phyloP scores from a whole-genome alignment of 2,113 vertebrate species.

The Crocuta crocuta region DNA sequence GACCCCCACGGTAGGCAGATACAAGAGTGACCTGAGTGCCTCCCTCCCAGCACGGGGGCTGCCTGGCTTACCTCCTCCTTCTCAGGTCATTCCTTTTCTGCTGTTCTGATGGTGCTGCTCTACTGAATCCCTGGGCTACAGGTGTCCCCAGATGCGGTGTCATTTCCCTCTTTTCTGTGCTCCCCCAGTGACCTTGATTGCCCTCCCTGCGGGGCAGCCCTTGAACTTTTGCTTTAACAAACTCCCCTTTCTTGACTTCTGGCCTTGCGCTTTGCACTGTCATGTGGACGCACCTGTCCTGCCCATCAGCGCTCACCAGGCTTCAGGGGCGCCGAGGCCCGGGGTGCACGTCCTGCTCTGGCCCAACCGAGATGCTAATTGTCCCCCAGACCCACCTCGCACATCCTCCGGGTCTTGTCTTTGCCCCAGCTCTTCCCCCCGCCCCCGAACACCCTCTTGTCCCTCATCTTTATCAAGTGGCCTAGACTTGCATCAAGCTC shows the following conservation, averaged over 20 bases:
- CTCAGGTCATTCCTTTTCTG: neutral
- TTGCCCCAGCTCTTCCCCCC: neutral
- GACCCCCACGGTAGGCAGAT: fast-evolving
- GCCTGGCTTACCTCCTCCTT: neutral
- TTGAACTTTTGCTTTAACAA: neutral
- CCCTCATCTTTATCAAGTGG: neutral
- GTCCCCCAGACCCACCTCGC: neutral
- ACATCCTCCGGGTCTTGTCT: neutral
- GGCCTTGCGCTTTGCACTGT: neutral
- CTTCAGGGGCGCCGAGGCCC: neutral
- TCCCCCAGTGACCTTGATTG: neutral
- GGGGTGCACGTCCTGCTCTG: neutral
- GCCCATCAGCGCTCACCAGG: neutral
- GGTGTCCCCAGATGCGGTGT: neutral
- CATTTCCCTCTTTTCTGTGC: neutral
- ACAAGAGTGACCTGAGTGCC: fast-evolving
- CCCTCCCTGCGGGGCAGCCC: neutral
- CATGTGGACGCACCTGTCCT: neutral
- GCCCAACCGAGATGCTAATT: neutral
- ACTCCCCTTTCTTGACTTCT: neutral
- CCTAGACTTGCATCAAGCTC: neutral
- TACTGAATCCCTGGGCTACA: neutral
- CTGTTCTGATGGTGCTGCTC: neutral
- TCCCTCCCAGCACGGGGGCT: neutral
- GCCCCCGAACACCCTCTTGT: fast-evolving